Evolutionary conservation across 2,113 vertebrate genomes (phyloP).

Genomic region (Nannobrachium achirus): DNA sequence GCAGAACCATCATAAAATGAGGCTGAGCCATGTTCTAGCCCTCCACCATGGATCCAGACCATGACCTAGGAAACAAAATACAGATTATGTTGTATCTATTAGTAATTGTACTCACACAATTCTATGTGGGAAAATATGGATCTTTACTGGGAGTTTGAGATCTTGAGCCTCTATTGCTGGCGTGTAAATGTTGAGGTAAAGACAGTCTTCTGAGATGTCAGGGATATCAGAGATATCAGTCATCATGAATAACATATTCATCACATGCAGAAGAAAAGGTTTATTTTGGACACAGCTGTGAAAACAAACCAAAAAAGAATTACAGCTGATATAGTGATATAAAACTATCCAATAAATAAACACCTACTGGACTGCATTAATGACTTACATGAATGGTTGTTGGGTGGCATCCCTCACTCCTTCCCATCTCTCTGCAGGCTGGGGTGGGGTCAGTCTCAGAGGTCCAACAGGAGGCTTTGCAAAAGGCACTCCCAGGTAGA

Average conservation of each 20-base stretch:
- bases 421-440: no score
- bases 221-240: constrained; percentile 20
- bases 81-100: neutral
- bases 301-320: no score
- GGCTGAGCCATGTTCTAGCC: constrained; percentile 63
- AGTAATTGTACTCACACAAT: neutral
- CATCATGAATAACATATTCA: neutral
- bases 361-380: no score
- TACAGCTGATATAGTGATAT: no score
- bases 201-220: constrained; percentile 67
- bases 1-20: constrained; percentile 81
- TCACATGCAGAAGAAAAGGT: accelerated
- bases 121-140: no score
- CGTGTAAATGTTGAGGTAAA: constrained; percentile 78
- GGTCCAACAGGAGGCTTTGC: no score
- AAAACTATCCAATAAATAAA: no score
- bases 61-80: constrained; percentile 79
- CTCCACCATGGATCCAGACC: constrained; percentile 89
- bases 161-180: constrained; percentile 64
- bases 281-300: constrained; percentile 72
- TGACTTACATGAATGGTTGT: no score
- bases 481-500: no score
- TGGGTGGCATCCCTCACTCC: no score
- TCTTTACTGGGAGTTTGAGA: constrained; percentile 77
- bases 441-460: no score